Base-by-base conservation (phyloP, 2,113 vertebrate species). In the Petaurus breviceps region DNA sequence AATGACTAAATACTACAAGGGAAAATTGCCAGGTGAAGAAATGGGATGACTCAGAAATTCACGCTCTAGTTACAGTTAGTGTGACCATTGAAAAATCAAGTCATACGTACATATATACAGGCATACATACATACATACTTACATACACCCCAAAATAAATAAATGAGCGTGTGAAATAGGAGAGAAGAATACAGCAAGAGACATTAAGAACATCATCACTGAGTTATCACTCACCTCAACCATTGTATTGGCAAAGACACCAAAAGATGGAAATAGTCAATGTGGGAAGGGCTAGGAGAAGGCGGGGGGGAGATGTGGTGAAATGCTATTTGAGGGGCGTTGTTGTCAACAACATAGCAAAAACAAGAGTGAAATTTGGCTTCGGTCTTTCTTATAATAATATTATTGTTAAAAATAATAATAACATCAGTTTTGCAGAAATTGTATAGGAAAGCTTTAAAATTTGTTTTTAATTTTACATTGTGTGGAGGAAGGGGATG, bases 121-220 rank as follows among this genome's bases (percentile, higher is more conserved):
- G 16, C 1, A 57, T 57, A 9, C 55, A 37, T 68, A 37, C 3
- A n/a, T 57, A 28, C 4, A 77, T 37, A 37, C 61, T 3, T 49
- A 49, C 47, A 49, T 49, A 49, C 3, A n/a, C 5, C 37, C 8
- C 26, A 61, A 37, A 84, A 43, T 84, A 84, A 84, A 84, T 84
- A 22, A 84, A n/a, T 84, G 14, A n/a, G 94, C 92, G 94, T 94
- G 50, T 54, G 92, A 94, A 89, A 95, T 95, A 94, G 11, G 50
- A 43, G 6, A 52, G 50, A 89, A 52, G 50, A 89, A 92, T 89
- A 57, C 92, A 43, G 10, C 46, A 16, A 54, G 43, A 90, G 22
- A 16, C 6, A 90, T n/a, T 2, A 49, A 7, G 51, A 24, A 14
- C 53, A 6, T 95, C 47, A 4, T 51, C 50, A 55, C 37, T 19